A percentile compares a stretch with the other conserved stretches of the same genome.
These are phyloP conservation scores for Darevskia nairensis DNA, from an alignment of 2,797 vertebrate species.

Conservation along the genomic window DNA sequence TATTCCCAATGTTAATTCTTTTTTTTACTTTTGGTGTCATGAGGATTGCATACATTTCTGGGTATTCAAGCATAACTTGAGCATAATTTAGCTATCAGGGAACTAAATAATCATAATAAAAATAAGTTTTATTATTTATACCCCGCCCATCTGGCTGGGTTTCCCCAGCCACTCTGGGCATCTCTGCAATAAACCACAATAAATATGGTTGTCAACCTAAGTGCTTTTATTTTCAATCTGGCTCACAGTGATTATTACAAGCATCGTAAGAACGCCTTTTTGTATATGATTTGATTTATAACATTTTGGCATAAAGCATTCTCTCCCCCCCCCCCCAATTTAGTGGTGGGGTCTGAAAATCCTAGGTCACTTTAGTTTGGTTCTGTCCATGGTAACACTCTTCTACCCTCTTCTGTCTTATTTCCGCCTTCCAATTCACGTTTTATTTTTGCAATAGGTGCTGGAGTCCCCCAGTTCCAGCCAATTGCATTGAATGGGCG, in stretches of 20 bases:
- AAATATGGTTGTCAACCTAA: conserved; percentile 67
- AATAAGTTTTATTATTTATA: no score
- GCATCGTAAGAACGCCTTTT: background rate
- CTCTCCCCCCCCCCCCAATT: no score
- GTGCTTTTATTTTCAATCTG: conserved; percentile 9
- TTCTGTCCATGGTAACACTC: background rate
- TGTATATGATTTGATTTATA: background rate
- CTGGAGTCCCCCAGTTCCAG: conserved; percentile 97
- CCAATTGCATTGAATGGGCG: conserved; percentile 93
- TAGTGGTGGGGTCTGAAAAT: background rate
- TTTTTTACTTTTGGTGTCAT: conserved; percentile 20
- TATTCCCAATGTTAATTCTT: conserved; percentile 44
- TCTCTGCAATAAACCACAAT: conserved; percentile 59
- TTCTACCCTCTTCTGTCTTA: accelerated
- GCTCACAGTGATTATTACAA: background rate
- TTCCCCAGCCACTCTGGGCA: conserved; percentile 33
- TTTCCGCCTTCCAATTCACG: background rate
- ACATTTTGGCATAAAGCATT: background rate
- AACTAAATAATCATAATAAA: no score
- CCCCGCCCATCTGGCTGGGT: no score
- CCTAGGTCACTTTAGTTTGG: accelerated
- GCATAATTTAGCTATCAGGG: conserved; percentile 62
- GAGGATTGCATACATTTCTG: conserved; percentile 37
- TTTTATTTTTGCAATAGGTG: conserved; percentile 79
- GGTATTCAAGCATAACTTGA: conserved; percentile 57